phyloP scores from a whole-genome alignment of 2,113 vertebrate species.

The Grammomys dolichurus region DNA sequence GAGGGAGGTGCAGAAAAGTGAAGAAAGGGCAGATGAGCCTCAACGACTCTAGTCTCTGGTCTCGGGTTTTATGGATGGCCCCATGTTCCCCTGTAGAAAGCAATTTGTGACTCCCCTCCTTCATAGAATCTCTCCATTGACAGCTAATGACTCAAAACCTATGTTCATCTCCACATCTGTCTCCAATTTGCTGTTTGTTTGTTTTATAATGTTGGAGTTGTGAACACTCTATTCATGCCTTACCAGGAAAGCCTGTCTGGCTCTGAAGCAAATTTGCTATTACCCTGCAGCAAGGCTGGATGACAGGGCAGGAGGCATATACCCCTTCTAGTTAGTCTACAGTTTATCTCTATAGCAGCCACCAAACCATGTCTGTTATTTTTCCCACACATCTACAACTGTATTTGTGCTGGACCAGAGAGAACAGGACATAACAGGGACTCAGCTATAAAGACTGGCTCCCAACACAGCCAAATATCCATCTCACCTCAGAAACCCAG shows the following conservation, averaged over 20 bases:
- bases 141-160: neutral
- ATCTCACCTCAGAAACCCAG: neutral
- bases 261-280: neutral
- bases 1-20: neutral
- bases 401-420: neutral
- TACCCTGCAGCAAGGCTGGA: neutral
- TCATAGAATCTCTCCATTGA: neutral
- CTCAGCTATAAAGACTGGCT: rapidly evolving
- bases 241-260: neutral
- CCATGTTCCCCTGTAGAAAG: neutral
- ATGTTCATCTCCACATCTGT: neutral
- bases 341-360: neutral
- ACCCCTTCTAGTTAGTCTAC: neutral
- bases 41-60: neutral
- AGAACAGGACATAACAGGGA: neutral
- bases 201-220: neutral
- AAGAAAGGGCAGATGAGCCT: neutral
- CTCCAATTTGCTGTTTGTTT: neutral
- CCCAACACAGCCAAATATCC: neutral
- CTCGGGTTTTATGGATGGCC: neutral
- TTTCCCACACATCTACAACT: neutral
- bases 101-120: neutral
- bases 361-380: neutral
- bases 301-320: neutral
- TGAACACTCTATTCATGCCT: neutral